phyloP scores from a whole-genome alignment of 1,140 invertebrate genomes.

The Diorhabda elongata region DNA sequence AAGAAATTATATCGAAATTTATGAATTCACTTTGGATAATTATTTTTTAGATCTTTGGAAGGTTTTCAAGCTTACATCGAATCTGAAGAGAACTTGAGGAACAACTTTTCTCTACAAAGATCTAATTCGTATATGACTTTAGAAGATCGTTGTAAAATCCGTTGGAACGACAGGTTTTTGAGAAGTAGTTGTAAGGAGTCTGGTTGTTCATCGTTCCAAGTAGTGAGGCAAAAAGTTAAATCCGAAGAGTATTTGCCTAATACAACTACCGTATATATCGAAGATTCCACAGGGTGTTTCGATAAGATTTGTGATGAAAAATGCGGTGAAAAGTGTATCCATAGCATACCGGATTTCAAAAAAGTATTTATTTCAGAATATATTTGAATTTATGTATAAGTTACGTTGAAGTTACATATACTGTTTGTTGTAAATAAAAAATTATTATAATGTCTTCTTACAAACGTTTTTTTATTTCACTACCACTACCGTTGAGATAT shows the following conservation, averaged over 20 bases:
- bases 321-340: slow-evolving; percentile 45
- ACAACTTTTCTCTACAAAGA: slow-evolving; percentile 31
- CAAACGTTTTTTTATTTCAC: background rate
- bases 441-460: background rate
- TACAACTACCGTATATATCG: slow-evolving; percentile 27
- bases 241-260: slow-evolving; percentile 36
- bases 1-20: background rate
- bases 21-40: background rate
- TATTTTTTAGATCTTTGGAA: slow-evolving; percentile 34
- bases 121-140: slow-evolving; percentile 41
- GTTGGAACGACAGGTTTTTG: slow-evolving; percentile 25
- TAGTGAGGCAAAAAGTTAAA: slow-evolving; percentile 31
- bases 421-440: slow-evolving; percentile 5
- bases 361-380: slow-evolving; percentile 55
- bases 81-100: slow-evolving; percentile 23
- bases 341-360: slow-evolving; percentile 54
- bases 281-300: slow-evolving; percentile 27
- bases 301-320: slow-evolving; percentile 32
- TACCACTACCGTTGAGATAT: background rate
- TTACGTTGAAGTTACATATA: slow-evolving; percentile 9
- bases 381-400: slow-evolving; percentile 43
- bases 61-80: slow-evolving; percentile 41
- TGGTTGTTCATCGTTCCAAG: slow-evolving; percentile 24
- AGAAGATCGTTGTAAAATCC: slow-evolving; percentile 28
- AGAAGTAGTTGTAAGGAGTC: slow-evolving; percentile 30